A percentile compares a stretch with the other conserved stretches of the same genome.
Conservation (phyloP, 2,888 invertebrate species). For the Mesoligia furuncula region DNA sequence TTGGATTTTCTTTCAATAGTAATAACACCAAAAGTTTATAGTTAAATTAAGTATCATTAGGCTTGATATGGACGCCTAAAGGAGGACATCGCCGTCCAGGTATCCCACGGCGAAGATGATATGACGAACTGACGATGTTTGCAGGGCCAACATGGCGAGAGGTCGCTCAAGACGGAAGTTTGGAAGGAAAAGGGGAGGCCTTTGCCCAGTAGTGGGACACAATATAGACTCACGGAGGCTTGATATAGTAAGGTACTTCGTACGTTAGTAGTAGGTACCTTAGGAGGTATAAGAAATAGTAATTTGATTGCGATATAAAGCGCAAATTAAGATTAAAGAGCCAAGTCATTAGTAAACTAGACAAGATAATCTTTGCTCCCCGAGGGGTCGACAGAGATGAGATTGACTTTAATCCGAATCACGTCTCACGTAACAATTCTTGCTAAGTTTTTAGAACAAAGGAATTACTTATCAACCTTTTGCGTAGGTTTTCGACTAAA, state of each 20-base stretch:
- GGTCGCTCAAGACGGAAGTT: no score
- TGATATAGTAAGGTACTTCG: not conserved
- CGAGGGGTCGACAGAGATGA: not conserved
- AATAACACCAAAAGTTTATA: not conserved
- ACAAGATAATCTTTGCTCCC: slow-evolving; percentile 27
- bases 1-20: not conserved
- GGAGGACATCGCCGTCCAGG: no score
- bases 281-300: not conserved
- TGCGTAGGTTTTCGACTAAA: slow-evolving; percentile 21
- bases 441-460: not conserved
- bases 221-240: not conserved
- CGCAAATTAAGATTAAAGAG: slow-evolving; percentile 23
- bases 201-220: no score
- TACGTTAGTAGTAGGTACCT: not conserved
- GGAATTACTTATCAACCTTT: slow-evolving; percentile 4
- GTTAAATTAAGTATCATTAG: not conserved
- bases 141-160: no score
- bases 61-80: not conserved
- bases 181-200: no score
- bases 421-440: not conserved
- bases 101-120: no score
- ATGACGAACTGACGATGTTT: no score
- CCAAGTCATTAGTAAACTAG: slow-evolving; percentile 19
- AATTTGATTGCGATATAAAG: not conserved
- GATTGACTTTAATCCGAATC: slow-evolving; percentile 22